phyloP scores from a whole-genome alignment of 35 echinoderm and acorn worm species.

The Ptychodera flava region DNA sequence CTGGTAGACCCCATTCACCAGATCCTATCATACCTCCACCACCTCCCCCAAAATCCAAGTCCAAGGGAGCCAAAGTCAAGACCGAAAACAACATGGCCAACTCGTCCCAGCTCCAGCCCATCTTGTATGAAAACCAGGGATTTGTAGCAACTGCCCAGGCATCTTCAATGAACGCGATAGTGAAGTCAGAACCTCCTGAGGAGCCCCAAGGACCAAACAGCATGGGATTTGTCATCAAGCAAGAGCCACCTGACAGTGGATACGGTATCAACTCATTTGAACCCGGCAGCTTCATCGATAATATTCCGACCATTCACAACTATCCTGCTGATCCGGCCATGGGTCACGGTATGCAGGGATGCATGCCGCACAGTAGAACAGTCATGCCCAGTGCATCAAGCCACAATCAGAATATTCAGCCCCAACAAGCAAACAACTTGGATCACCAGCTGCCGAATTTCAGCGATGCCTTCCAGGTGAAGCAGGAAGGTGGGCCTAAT shows the following conservation, averaged over 20 bases:
- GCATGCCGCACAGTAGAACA: background rate
- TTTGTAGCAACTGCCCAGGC: background rate
- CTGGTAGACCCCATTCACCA: constrained; percentile 28
- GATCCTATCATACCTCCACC: background rate
- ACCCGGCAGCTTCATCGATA: background rate
- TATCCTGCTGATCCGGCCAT: background rate
- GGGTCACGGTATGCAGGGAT: no score
- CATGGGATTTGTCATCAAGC: background rate
- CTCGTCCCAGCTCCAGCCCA: background rate
- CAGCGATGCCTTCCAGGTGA: background rate
- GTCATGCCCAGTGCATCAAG: background rate
- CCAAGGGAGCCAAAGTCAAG: background rate
- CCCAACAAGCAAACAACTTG: background rate
- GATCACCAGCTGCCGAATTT: background rate
- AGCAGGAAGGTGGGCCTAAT: background rate
- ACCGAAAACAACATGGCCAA: background rate
- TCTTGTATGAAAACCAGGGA: background rate
- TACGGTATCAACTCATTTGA: background rate
- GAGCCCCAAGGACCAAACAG: background rate
- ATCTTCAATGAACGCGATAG: background rate
- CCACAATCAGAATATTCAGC: background rate
- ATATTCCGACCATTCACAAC: background rate
- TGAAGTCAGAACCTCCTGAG: background rate
- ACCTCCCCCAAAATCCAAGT: background rate
- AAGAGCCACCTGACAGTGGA: background rate